Conservation (phyloP, 2,797 vertebrate species). For the Graptemys geographica region DNA sequence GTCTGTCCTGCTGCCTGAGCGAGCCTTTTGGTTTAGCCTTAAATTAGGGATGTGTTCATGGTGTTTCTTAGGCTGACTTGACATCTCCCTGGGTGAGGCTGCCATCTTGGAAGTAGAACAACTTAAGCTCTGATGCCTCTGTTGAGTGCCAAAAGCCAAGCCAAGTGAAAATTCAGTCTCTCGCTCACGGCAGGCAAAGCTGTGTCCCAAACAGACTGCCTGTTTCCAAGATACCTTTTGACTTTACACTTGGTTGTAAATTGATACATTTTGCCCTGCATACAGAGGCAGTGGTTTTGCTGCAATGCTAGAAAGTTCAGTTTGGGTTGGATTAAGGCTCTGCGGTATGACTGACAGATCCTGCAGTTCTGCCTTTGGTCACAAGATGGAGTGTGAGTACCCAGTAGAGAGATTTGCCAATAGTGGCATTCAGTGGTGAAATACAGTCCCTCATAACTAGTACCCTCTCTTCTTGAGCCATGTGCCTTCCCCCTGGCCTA, state of each 20-base stretch:
- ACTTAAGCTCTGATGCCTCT: background rate
- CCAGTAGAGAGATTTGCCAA: background rate
- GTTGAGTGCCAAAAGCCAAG: background rate
- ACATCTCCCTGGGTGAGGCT: too few species aligned
- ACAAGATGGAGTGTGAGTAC: constrained; percentile 50
- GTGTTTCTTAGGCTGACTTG: background rate
- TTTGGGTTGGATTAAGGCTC: fast-evolving
- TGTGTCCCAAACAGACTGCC: fast-evolving
- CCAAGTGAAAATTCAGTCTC: background rate
- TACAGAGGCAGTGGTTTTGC: background rate
- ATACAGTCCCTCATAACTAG: fast-evolving
- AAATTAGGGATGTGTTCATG: background rate
- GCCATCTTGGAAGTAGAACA: fast-evolving
- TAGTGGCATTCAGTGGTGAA: fast-evolving
- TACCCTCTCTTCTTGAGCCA: background rate
- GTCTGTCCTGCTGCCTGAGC: background rate
- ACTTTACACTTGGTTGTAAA: fast-evolving
- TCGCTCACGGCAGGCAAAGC: too few species aligned
- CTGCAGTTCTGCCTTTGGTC: constrained; percentile 22
- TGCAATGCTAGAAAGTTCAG: background rate
- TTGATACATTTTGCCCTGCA: fast-evolving
- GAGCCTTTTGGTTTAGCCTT: background rate
- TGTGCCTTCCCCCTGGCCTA: fast-evolving
- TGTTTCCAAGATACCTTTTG: fast-evolving
- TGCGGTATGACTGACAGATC: background rate